Base-by-base conservation (phyloP, 2,888 invertebrate genomes). In the Sphinx pinastri region DNA sequence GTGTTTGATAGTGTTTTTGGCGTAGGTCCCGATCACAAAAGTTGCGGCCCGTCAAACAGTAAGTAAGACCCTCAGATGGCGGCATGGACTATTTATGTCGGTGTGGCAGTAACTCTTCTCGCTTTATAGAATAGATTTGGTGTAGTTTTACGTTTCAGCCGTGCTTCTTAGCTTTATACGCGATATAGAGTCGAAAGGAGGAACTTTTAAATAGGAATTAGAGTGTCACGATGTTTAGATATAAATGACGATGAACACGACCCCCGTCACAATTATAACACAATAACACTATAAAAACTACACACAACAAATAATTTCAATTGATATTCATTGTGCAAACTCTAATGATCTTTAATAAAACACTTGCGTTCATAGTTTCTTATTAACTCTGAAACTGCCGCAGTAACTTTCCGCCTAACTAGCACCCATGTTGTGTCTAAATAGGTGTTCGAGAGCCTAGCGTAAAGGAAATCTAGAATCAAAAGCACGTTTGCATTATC, bases 11-110 rank as follows among this genome's bases (percentile, higher is more conserved):
- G 89, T 92, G 89, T 94, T 94, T 94, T 89, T 93, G 91, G 91
- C 90, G 89, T 94, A 94, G 94, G 94, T 94, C 94, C 94, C 81
- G 94, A 93, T 88, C 93, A 94, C 92, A 92, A 92, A 90, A 92
- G 86, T 90, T 94, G 94, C 94, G 91, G 93, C 84, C 90, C 94
- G 82, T 88, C 93, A 84, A 92, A 88, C 90, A 94, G 94, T 94
- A 93, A 94, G 94, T 94, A 94, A 90, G 85, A 88, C 85, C 87
- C 87, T 80, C 83, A 86, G 87, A 84, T 87, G 88, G 87, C 88
- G 90, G 92, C 91, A 92, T 92, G 93, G 77, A 74, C 84, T 80
- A 81, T 83, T 87, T 83, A 86, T 90, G 88, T 91, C 85, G 83
- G 85, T 88, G 86, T 93, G 87, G 90, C 90, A 87, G 86, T 85